These are phyloP conservation scores for Pomatostomus ruficeps DNA, from an alignment of 2,113 vertebrate genomes.

Conservation along the genomic window DNA sequence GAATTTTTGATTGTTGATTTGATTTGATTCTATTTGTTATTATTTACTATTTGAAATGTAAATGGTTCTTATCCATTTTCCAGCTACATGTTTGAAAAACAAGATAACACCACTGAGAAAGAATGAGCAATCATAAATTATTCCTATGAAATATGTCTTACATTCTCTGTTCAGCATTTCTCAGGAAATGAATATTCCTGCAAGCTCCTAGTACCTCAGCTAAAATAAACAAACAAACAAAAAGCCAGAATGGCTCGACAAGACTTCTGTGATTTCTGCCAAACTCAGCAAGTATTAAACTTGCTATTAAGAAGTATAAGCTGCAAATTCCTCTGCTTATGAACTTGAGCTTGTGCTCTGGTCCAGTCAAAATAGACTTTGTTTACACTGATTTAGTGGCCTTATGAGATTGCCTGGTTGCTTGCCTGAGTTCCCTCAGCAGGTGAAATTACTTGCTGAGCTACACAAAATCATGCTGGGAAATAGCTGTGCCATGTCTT, in stretches of 20 bases:
- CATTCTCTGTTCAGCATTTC: neutral
- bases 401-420: constrained; percentile 4
- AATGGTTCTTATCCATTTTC: neutral
- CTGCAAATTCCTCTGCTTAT: constrained; percentile 2
- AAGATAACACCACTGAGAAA: neutral
- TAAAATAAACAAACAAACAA: neutral
- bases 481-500: neutral
- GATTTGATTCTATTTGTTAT: neutral
- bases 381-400: constrained; percentile 27
- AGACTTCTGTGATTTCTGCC: neutral
- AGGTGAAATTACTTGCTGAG: constrained; percentile 33
- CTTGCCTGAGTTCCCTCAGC: constrained; percentile 22
- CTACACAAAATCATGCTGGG: constrained; percentile 13
- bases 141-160: neutral
- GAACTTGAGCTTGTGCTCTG: neutral
- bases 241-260: neutral
- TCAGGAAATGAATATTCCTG: neutral
- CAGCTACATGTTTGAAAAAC: neutral
- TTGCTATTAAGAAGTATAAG: neutral
- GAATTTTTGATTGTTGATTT: neutral
- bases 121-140: neutral
- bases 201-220: neutral
- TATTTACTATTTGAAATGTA: neutral
- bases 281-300: neutral
- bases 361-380: constrained; percentile 15